Percentiles rank a stretch among this genome's conserved stretches.
Evolutionary conservation across 2,888 invertebrate species (phyloP).

Genomic region (Arctia plantaginis): DNA sequence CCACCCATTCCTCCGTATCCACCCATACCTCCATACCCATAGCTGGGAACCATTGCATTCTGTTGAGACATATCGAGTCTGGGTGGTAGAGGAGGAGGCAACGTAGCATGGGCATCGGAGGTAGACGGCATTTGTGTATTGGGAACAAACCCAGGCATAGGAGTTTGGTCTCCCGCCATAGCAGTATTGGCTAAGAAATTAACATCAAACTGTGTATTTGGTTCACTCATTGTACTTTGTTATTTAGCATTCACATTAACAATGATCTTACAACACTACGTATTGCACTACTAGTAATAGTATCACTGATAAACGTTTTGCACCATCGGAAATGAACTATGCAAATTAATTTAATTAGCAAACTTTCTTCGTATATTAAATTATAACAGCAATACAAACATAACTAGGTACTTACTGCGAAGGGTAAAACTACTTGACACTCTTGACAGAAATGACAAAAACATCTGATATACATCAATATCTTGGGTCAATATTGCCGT

Average conservation of each 20-base stretch:
- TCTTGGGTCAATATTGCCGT: neutral
- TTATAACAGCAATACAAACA: neutral
- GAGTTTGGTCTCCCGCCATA: conserved; percentile 51
- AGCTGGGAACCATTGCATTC: conserved; percentile 28
- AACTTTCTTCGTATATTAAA: neutral
- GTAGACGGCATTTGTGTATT: conserved; percentile 59
- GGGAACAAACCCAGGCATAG: conserved; percentile 56
- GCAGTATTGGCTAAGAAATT: conserved; percentile 34
- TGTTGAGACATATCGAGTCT: conserved; percentile 68
- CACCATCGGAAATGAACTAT: conserved; percentile 41
- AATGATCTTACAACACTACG: conserved; percentile 43
- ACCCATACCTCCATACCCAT: conserved; percentile 56
- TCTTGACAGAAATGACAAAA: neutral
- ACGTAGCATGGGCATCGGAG: conserved; percentile 27
- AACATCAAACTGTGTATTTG: conserved; percentile 61
- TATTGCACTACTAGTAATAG: conserved; percentile 35
- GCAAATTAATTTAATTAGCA: neutral
- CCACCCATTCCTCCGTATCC: conserved; percentile 60
- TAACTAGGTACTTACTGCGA: neutral
- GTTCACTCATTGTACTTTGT: conserved; percentile 69
- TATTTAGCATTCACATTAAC: conserved; percentile 28
- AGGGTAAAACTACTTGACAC: neutral
- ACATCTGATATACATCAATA: too few species aligned
- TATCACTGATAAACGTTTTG: conserved; percentile 54
- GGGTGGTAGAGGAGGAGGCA: conserved; percentile 71